These are phyloP conservation scores for Anguilla anguilla DNA, from an alignment of 2,797 vertebrate genomes.

Conservation along the genomic window DNA sequence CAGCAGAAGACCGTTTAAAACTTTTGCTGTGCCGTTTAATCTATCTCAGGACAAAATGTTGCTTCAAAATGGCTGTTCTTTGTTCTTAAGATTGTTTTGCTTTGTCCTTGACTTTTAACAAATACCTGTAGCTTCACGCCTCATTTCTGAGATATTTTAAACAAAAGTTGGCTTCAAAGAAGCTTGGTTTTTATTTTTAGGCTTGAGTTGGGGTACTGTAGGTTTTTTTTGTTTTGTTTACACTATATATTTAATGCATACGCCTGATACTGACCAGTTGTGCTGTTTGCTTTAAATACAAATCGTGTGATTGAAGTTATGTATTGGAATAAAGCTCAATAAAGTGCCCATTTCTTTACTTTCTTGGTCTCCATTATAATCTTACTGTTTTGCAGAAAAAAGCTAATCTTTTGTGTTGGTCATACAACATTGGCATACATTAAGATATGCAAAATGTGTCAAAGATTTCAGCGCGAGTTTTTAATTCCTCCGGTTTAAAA, in stretches of 20 bases:
- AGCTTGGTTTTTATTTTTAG: slow-evolving; percentile 63
- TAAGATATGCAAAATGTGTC: not conserved
- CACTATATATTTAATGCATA: slow-evolving; percentile 41
- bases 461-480: not conserved
- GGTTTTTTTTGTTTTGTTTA: slow-evolving; percentile 41
- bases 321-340: slow-evolving; percentile 74
- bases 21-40: slow-evolving; percentile 42
- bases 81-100: slow-evolving; percentile 48
- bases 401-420: not conserved
- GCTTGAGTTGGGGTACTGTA: slow-evolving; percentile 27
- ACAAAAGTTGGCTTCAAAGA: slow-evolving; percentile 78
- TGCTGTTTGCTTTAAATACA: slow-evolving; percentile 55
- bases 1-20: slow-evolving; percentile 82
- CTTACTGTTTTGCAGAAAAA: not conserved
- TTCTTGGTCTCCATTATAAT: not conserved
- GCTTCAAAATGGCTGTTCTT: slow-evolving; percentile 53
- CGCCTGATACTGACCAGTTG: slow-evolving; percentile 45
- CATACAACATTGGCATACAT: not conserved
- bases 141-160: slow-evolving; percentile 69
- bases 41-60: slow-evolving; percentile 63
- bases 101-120: slow-evolving; percentile 32
- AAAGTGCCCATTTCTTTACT: slow-evolving; percentile 23
- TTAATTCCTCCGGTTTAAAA: not conserved
- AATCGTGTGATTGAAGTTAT: slow-evolving; percentile 53
- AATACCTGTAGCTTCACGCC: slow-evolving; percentile 56